phyloP scores from a whole-genome alignment of 2,888 invertebrate genomes.

The Branchellion lobata region DNA sequence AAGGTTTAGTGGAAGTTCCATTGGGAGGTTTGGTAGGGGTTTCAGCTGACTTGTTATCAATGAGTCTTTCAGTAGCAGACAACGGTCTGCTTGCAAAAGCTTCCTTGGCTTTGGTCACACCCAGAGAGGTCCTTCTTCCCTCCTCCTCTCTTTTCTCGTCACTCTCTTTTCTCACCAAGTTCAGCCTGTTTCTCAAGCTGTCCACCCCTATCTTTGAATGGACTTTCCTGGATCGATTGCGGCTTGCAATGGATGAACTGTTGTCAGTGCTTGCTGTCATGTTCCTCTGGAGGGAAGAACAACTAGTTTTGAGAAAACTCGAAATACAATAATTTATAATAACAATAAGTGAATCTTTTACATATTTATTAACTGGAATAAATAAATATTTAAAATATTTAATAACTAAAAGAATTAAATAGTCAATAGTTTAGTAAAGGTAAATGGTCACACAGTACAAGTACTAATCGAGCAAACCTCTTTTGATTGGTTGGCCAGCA shows the following conservation, averaged over 20 bases:
- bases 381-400: too few relatives aligned
- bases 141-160: too few relatives aligned
- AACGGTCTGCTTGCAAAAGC: not conserved
- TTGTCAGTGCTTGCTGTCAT: too few relatives aligned
- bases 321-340: too few relatives aligned
- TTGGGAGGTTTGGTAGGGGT: too few relatives aligned
- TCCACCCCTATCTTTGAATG: not conserved
- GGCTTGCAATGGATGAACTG: not conserved
- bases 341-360: too few relatives aligned
- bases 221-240: not conserved
- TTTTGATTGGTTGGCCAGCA: not conserved
- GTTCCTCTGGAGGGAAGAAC: too few relatives aligned
- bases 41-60: not conserved
- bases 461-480: not conserved
- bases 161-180: not conserved
- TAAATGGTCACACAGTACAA: not conserved
- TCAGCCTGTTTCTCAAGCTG: slow-evolving; percentile 19
- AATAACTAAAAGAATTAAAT: too few relatives aligned
- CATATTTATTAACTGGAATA: too few relatives aligned
- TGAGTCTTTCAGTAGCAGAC: slow-evolving; percentile 1
- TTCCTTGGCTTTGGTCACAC: not conserved
- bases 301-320: too few relatives aligned
- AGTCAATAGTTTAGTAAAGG: too few relatives aligned
- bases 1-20: not conserved
- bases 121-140: too few relatives aligned